Base-by-base conservation (phyloP, 2,888 invertebrate genomes). In the Encarsia formosa region DNA sequence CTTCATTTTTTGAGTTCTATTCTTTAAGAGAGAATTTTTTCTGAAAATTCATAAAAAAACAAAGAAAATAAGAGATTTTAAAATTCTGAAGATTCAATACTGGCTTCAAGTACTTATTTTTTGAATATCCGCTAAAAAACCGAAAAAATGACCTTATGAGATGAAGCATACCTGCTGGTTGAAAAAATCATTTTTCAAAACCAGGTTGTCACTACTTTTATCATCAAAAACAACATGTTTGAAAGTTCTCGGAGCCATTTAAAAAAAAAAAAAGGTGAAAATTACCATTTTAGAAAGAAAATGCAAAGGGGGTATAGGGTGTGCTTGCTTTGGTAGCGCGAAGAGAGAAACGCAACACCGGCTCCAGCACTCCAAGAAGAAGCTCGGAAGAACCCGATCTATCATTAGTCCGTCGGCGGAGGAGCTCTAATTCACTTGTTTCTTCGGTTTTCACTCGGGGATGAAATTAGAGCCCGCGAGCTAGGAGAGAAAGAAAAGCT, bases 371-470 rank as follows among this genome's bases (percentile, higher is more conserved):
- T 19, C 19, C 29, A 38, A 35, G 48, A 39, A 48, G 48, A 47
- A 47, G 46, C 41, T 19, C 26, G 9, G 22, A 22, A 34, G 43
- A 67, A 68, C 65, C 61, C 65, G 68, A 69, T 68, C 68, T 66
- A 67, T 69, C 69, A 68, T 69, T 69, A 70, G 66, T 64, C 65
- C 50, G 47, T 16, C 42, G 52, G 34, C 16, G 6, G 31, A 31
- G 13, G 20, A 32, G 50, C 56, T 53, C 46, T 72, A 73, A 73
- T 72, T 71, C 70, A 71, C 71, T 72, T 71, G 72, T 72, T 73
- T 73, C 72, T 72, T 71, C 70, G 67, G 72, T 71, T 73, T 72
- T 70, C 70, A 70, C 69, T 68, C 42, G 53, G 57, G 29, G 60
- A 64, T 64, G 63, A 64, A 65, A 65, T 64, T 63, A 63, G 63